Evolutionary conservation across 2,113 vertebrate genomes (phyloP), one percentile per base, ranked within the genome.

Genomic region (Phyllostomus discolor): DNA sequence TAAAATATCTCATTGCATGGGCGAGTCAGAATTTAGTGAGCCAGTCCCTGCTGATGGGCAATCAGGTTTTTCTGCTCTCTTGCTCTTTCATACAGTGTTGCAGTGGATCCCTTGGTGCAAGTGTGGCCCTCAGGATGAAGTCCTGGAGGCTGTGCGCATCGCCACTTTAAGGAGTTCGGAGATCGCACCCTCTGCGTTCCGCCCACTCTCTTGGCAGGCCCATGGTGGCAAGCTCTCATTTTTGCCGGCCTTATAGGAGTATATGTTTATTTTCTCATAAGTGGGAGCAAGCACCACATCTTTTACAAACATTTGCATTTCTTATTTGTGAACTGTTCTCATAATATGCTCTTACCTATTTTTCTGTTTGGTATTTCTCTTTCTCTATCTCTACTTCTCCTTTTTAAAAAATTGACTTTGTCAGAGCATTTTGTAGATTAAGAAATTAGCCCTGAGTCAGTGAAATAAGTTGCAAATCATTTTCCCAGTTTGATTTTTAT

Each of bases 101-200:
- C 86, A 26, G 7, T 43, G 70, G 38, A 20, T 48, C 35, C 35
- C 24, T 26, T 57, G 62, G 72, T 28, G 10, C 72, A n/a, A 26
- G 22, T 52, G 26, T 48, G 43, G 35, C 9, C 72, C 24, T 26
- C 4, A 35, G 69, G 50, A 22, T 57, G 26, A 41, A 26, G 38
- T 41, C 75, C 84, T 50, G 12, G 35, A 52, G 7, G 46, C 16
- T 28, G 28, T 8, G 15, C 24, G 31, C n/a, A 0, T 26, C 9
- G 15, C 41, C 57, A 0, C 17, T 52, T 62, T 46, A 17, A 28
- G 4, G 35, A 22, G 33, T 75, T 12, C 11, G 1, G 52, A 46
- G 26, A 31, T 35, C 1, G 0, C 4, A 0, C 10, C 10, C 20
- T 14, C 59, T 28, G 35, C 6, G 16, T 28, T 35, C 43, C 10